Evolutionary conservation across 2,888 invertebrate genomes (phyloP), one percentile per base, ranked within the genome.

Genomic region (Dexiosoma caninum): DNA sequence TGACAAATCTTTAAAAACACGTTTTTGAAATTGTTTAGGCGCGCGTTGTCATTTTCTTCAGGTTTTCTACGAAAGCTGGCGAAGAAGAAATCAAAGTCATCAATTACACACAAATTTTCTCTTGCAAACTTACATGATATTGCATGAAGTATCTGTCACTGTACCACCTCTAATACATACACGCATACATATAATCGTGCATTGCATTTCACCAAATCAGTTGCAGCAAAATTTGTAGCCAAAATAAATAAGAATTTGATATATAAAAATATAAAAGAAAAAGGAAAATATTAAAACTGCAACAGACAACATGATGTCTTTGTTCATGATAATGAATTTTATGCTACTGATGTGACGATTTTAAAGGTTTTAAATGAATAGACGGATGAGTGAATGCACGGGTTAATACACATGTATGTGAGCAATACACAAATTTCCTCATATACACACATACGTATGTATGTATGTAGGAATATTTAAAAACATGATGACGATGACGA

Each of bases 241-340:
- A 49, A 59, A 57, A 75, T 27, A 19, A 27, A 19, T 9, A 12
- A 19, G 12, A 1, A 14, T 8, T 2, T 12, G 7, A 14, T 14
- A 32, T 19, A 42, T n/a, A 44, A 72, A 44, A 72, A 27, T 53
- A 72, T 44, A 72, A 62, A 62, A 44, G 53, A 12, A 64, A 37
- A 40, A 51, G 35, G 32, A 35, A 62, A 72, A 53, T 60, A 27
- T n/a, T 30, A 46, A 21, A 32, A 44, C 44, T 51, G 74, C 51
- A 70, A 42, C 77, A 62, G 70, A 77, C 77, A 77, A 70, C 55
- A 77, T 70, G 70, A 77, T 77, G 70, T 75, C 77, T 77, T 77
- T 70, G 70, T 77, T 70, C 55, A 62, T 77, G 77, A 64, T 77
- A 77, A 77, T 77, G 77, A 77, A 70, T 64, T 77, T 64, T 64